Conservation (phyloP, 1,140 invertebrate genomes). For the Bombus confusus region DNA sequence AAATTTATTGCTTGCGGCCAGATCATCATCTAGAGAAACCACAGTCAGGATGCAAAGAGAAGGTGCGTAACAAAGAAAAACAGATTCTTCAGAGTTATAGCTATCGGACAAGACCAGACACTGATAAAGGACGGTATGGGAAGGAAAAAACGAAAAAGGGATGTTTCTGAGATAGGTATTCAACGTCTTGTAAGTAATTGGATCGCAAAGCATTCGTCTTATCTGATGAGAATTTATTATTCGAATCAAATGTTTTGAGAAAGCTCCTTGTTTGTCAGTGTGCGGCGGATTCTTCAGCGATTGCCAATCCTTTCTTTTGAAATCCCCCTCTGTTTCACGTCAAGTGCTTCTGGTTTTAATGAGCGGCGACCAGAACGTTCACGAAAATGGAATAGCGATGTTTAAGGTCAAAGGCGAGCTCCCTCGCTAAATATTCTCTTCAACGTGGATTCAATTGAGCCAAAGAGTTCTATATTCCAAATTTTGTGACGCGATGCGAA, state of each 20-base stretch:
- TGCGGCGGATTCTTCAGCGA: slow-evolving; percentile 45
- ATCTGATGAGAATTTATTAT: slow-evolving; percentile 77
- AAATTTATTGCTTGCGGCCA: slow-evolving; percentile 75
- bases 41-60: background rate
- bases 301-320: slow-evolving; percentile 60
- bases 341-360: slow-evolving; percentile 54
- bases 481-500: background rate
- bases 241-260: slow-evolving; percentile 76
- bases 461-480: background rate
- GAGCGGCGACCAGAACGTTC: slow-evolving; percentile 43
- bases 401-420: slow-evolving; percentile 2
- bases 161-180: slow-evolving; percentile 73
- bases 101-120: background rate
- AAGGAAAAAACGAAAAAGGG: slow-evolving; percentile 42
- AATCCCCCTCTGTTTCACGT: slow-evolving; percentile 6
- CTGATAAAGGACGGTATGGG: slow-evolving; percentile 48
- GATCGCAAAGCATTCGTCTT: slow-evolving; percentile 66
- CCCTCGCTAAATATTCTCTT: slow-evolving; percentile 20
- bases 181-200: slow-evolving; percentile 75
- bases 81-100: slow-evolving; percentile 12
- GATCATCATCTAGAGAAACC: slow-evolving; percentile 61
- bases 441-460: background rate
- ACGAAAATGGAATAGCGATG: slow-evolving; percentile 53
- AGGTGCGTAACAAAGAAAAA: slow-evolving; percentile 24
- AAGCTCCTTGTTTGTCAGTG: slow-evolving; percentile 59